These are phyloP conservation scores for Bradypus variegatus DNA, from an alignment of 2,797 vertebrate species.

Conservation along the genomic window DNA sequence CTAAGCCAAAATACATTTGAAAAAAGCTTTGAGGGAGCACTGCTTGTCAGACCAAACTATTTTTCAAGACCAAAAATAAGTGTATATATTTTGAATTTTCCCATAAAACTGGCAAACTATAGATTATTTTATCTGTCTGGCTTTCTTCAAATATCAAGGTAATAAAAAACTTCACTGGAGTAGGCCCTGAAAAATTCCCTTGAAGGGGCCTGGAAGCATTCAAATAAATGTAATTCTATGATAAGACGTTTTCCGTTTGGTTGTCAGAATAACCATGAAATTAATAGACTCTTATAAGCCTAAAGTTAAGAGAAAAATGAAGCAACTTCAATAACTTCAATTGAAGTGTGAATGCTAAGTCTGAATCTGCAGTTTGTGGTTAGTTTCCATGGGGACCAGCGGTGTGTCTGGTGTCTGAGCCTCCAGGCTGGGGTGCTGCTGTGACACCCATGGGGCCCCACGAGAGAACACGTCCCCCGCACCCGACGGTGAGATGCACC, in stretches of 20 bases:
- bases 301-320: background rate
- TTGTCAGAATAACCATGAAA: background rate
- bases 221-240: background rate
- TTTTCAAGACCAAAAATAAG: background rate
- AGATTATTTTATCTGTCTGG: background rate
- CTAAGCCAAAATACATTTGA: background rate
- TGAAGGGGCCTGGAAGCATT: background rate
- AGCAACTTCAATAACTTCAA: background rate
- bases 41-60: background rate
- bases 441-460: too few relatives aligned
- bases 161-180: background rate
- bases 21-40: background rate
- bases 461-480: background rate
- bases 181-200: background rate
- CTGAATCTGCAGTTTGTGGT: background rate
- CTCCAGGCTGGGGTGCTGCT: background rate
- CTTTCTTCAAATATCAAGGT: conserved; percentile 2
- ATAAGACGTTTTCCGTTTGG: background rate
- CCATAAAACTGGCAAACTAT: background rate
- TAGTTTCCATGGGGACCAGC: background rate
- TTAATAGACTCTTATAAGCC: background rate
- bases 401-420: too few relatives aligned
- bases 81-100: background rate
- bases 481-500: background rate
- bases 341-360: background rate